Evolutionary conservation across 2,797 vertebrate species (phyloP).

Genomic region (Pangasius sanitwongsei): DNA sequence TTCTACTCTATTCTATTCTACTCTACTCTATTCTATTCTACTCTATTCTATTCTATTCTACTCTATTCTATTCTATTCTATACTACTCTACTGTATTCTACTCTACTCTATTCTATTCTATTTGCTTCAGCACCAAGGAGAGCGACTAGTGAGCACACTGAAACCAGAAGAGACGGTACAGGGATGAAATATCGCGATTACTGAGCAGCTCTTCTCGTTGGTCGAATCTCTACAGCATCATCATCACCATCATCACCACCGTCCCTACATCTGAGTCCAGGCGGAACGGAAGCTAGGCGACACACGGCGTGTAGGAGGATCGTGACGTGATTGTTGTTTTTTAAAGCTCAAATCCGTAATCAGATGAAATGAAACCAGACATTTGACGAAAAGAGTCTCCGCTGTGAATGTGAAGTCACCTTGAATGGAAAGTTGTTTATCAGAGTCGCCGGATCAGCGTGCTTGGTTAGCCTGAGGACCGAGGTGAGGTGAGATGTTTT

Average conservation of each 20-base stretch:
- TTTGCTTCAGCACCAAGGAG: constrained; percentile 63
- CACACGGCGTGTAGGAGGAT: constrained; percentile 59
- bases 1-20: no score
- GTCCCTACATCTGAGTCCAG: constrained; percentile 37
- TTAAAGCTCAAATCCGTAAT: constrained; percentile 63
- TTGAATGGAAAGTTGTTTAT: constrained; percentile 41
- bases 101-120: no score
- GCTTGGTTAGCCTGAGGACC: constrained; percentile 29
- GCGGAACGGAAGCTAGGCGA: constrained; percentile 49
- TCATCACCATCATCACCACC: constrained; percentile 57
- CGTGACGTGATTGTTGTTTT: constrained; percentile 59
- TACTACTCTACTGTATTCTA: no score
- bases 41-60: no score
- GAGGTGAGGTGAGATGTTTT: constrained; percentile 50
- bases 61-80: no score
- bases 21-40: no score
- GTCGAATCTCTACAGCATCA: constrained; percentile 60
- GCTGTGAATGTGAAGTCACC: constrained; percentile 11
- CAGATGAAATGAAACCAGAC: constrained; percentile 42
- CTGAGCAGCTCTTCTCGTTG: constrained; percentile 59
- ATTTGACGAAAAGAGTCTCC: constrained; percentile 2
- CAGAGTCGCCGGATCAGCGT: constrained; percentile 19
- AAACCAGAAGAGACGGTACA: constrained; percentile 39
- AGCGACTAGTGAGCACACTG: constrained; percentile 42
- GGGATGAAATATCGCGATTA: constrained; percentile 43